Base-by-base conservation (phyloP, 92 coral and sea anemone genomes). In the Phenganax marumi region DNA sequence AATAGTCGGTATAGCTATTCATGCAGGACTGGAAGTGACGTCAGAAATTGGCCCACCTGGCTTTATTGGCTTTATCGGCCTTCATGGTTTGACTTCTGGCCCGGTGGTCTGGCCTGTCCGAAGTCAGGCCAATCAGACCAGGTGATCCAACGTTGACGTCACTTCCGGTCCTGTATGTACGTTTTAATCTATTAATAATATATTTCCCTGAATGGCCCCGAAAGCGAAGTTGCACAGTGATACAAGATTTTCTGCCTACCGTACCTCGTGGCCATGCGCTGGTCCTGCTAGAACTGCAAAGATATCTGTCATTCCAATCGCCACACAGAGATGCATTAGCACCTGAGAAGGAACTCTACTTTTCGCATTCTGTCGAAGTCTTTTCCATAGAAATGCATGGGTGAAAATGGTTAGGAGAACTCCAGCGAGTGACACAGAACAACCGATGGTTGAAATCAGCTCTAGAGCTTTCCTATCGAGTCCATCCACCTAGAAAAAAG, bases 281-380 rank as follows among this genome's bases (percentile, higher is more conserved):
- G 83, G 83, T 22, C 83, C 83, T 18, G 83, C 83, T 48, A 63
- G 19, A 48, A 78, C 63, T 16, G 83, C 73, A 3, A 78, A 18
- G 23, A 78, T 78, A 12, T 78, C 83, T 0, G 83, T 78, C 72
- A 78, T 43, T 43, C 73, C 83, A 78, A 78, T 24, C 7, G 73
- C 83, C 0, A 78, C 58, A 21, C 83, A 78, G 25, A 78, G 83
- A 50, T 78, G 83, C 72, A 78, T 61, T 8, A 78, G 73, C 13
- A 78, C 83, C 18, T 53, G 73, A 10, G 72, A 50, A 57, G 54
- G 83, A 8, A 78, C 47, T 22, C n/a, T 53, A 13, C 55, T 78
- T 49, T 48, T 62, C 14, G 58, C 5, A 52, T 25, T 78, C 0
- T 49, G 33, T 11, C 60, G 83, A 18, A 78, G 58, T 50, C 52